Percentiles rank a stretch among this genome's conserved stretches.
phyloP scores from a whole-genome alignment of 2,888 invertebrate genomes.

The Agrotis exclamationis region DNA sequence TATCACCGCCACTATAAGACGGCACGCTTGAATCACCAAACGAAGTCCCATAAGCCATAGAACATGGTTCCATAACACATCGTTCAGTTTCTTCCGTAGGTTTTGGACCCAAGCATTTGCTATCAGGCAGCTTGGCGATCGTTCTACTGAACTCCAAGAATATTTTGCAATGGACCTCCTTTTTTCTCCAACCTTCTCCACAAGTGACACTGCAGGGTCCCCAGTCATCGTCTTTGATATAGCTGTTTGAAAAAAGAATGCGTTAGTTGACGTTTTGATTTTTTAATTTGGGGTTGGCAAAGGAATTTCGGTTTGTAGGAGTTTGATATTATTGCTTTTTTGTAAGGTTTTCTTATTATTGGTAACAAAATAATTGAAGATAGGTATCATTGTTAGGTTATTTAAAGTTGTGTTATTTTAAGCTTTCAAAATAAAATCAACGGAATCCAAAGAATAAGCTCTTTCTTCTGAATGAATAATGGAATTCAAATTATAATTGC shows the following conservation, averaged over 20 bases:
- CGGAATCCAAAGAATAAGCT: not conserved
- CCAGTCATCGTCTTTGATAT: constrained; percentile 97
- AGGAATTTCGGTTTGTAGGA: constrained; percentile 28
- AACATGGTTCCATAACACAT: constrained; percentile 95
- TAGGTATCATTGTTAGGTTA: not conserved
- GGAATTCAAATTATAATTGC: not conserved
- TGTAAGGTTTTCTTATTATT: not conserved
- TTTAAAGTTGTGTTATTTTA: not conserved
- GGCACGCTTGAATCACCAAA: constrained; percentile 88
- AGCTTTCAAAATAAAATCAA: constrained; percentile 27
- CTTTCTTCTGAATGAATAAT: not conserved
- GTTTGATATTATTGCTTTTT: not conserved
- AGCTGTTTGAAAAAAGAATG: constrained; percentile 90
- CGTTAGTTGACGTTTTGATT: constrained; percentile 27
- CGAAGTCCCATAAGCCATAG: constrained; percentile 91
- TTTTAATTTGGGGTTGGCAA: constrained; percentile 3
- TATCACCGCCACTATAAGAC: constrained; percentile 82
- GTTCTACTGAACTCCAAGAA: constrained; percentile 97
- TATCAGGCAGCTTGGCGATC: constrained; percentile 96
- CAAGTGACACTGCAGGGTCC: constrained; percentile 97
- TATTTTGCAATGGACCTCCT: constrained; percentile 98
- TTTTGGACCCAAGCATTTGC: constrained; percentile 96
- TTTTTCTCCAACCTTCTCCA: constrained; percentile 96
- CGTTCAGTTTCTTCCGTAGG: constrained; percentile 95
- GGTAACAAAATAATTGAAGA: too few relatives aligned